These are phyloP conservation scores for Scaptomyza hsui DNA, from an alignment of 1,140 invertebrate genomes.

Conservation along the genomic window DNA sequence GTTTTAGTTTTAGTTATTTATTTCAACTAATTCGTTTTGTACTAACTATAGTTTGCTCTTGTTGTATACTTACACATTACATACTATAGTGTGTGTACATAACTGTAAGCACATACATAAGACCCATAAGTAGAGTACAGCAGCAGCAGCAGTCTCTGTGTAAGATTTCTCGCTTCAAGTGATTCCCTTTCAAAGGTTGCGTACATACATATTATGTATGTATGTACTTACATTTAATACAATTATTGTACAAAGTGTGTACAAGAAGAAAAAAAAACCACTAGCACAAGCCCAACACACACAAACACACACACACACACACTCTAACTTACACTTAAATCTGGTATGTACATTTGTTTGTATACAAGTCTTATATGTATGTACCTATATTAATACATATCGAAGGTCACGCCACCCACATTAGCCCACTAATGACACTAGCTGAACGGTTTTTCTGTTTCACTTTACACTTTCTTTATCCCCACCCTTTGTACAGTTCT, in stretches of 20 bases:
- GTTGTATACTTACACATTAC: slow-evolving; percentile 13
- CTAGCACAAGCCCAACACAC: slow-evolving; percentile 4
- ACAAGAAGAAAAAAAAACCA: neutral
- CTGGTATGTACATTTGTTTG: slow-evolving; percentile 14
- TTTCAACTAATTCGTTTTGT: neutral
- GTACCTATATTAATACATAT: slow-evolving; percentile 17
- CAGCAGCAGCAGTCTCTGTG: slow-evolving; percentile 9
- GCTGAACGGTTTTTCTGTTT: slow-evolving; percentile 2
- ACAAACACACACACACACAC: slow-evolving; percentile 2
- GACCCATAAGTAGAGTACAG: slow-evolving; percentile 20
- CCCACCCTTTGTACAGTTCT: neutral
- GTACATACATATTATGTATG: slow-evolving; percentile 1
- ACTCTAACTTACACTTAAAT: slow-evolving; percentile 7
- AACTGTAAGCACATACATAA: slow-evolving; percentile 29
- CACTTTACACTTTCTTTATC: neutral
- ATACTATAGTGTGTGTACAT: neutral
- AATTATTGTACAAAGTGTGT: slow-evolving; percentile 19
- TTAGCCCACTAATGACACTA: slow-evolving; percentile 7
- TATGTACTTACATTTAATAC: slow-evolving; percentile 20
- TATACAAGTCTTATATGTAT: slow-evolving; percentile 4
- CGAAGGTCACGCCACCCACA: slow-evolving; percentile 3
- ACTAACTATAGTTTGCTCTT: slow-evolving; percentile 12
- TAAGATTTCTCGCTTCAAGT: slow-evolving; percentile 10
- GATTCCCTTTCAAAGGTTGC: slow-evolving; percentile 28
- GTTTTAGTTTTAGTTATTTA: slow-evolving; percentile 11